Conservation (phyloP, 2,888 invertebrate genomes). For the Lapara coniferarum region DNA sequence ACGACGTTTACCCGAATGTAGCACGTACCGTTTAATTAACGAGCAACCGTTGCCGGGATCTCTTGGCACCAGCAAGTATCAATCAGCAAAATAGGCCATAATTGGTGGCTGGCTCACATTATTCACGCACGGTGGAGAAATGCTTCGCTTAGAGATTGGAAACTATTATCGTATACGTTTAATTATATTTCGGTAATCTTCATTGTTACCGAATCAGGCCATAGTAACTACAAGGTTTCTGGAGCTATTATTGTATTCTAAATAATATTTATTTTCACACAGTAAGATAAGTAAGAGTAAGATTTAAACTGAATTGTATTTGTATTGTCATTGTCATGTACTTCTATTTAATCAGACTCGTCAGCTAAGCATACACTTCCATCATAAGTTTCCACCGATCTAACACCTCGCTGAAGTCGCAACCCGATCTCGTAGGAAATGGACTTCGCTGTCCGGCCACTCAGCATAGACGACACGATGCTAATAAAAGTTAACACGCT, state of each 20-base stretch:
- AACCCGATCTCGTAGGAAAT: too few relatives aligned
- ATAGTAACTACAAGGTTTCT: background rate
- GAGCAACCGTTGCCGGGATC: slow-evolving; percentile 32
- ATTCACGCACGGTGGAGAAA: slow-evolving; percentile 31
- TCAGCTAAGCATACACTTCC: background rate
- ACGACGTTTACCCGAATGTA: slow-evolving; percentile 14
- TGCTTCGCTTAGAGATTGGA: slow-evolving; percentile 17
- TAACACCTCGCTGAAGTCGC: too few relatives aligned
- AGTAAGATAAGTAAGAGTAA: background rate
- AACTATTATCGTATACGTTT: background rate
- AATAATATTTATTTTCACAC: too few relatives aligned
- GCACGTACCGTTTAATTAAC: slow-evolving; percentile 33
- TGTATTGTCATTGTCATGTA: background rate
- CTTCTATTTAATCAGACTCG: background rate
- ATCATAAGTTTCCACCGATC: too few relatives aligned
- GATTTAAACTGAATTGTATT: too few relatives aligned
- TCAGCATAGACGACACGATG: background rate
- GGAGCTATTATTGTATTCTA: background rate
- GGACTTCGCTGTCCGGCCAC: too few relatives aligned
- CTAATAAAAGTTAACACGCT: background rate
- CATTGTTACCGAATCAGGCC: background rate
- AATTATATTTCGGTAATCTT: background rate
- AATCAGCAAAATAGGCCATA: slow-evolving; percentile 37
- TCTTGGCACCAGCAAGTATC: slow-evolving; percentile 33
- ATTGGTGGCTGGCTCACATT: slow-evolving; percentile 33